Evolutionary conservation across 2,888 invertebrate genomes (phyloP), one percentile per base, ranked within the genome.

Genomic region (Panorpa germanica): DNA sequence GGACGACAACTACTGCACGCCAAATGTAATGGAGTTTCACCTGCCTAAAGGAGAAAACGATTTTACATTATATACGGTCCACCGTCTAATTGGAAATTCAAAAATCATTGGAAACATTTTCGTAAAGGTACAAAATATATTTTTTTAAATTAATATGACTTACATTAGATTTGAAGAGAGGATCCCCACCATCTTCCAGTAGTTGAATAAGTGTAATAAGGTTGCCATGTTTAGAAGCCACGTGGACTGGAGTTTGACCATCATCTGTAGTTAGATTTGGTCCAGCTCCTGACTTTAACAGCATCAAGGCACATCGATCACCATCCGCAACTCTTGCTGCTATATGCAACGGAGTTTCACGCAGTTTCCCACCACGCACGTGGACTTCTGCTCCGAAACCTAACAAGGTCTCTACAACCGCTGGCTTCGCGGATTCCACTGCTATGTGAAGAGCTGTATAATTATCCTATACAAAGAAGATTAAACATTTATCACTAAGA

Each of bases 361-460:
- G 70, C 37, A 81, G 65, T 45, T 72, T 74, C 1, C 88, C 88
- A 17, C 86, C 86, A 47, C 88, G 70, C 14, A 95, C 80, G 53
- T 96, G 93, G 3, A 98, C 93, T 49, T 93, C 88, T 3, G 96
- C 96, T 12, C 98, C 98, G 48, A 82, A 91, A 1, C 96, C 98
- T 4, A 96, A 59, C 31, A 98, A 60, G 0, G 90, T 88, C 57
- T 96, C 95, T 14, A 95, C 93, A 3, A 93, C 91, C 5, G 81
- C 76, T 2, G 93, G 91, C 45, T 88, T 86, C 35, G 83, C 82
- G 2, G 83, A 80, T 53, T 90, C 86, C 3, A 96, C 96, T 4
- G 96, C 96, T 45, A 96, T 85, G 49, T 98, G 96, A 2, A 98
- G 61, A 1, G 98, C 95, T 19, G 98, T 98, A 55, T 90, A 93